phyloP scores from a whole-genome alignment of 2,888 invertebrate species.

The Stenolophus ochropezus region DNA sequence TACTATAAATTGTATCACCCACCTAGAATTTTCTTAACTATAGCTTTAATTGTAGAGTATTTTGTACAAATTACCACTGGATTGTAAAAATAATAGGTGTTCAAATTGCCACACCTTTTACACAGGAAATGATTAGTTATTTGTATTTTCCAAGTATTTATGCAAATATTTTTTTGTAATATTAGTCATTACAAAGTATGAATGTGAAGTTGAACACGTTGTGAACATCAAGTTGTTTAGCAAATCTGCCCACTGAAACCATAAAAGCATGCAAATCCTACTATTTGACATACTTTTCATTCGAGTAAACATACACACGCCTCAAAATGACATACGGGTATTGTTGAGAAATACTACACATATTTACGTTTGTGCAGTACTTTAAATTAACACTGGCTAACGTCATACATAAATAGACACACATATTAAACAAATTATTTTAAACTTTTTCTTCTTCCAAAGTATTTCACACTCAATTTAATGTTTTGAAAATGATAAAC shows the following conservation, averaged over 20 bases:
- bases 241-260: not conserved
- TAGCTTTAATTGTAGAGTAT: too few species aligned
- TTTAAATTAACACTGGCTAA: too few species aligned
- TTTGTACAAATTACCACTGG: too few species aligned
- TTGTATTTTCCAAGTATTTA: not conserved
- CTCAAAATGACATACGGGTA: not conserved
- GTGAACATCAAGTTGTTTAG: conserved; percentile 1
- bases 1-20: too few species aligned
- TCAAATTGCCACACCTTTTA: not conserved
- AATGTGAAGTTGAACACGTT: not conserved
- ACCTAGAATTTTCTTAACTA: too few species aligned
- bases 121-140: not conserved
- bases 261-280: conserved; percentile 3
- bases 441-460: too few species aligned
- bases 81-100: too few species aligned
- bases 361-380: not conserved
- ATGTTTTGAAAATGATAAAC: too few species aligned
- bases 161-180: conserved; percentile 3
- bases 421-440: too few species aligned
- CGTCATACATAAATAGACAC: too few species aligned
- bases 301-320: not conserved
- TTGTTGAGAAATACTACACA: not conserved
- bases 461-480: too few species aligned
- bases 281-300: conserved; percentile 22
- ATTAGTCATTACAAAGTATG: conserved; percentile 7